Percentiles rank a stretch among this genome's conserved stretches.
Evolutionary conservation across 2,888 invertebrate species (phyloP).

Genomic region (Alviniconcha strummeri): DNA sequence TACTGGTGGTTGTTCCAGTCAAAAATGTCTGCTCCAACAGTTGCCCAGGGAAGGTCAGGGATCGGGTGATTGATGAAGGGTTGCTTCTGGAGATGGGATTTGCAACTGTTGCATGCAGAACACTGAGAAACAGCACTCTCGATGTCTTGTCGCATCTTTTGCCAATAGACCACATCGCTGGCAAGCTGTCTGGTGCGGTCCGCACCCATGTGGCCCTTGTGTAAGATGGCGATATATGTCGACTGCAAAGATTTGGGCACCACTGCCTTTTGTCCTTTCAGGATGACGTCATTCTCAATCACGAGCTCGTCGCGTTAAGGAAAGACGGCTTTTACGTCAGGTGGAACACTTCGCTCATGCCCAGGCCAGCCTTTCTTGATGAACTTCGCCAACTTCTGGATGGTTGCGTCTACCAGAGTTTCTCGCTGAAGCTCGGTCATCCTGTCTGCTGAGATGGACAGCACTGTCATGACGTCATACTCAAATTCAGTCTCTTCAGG

Average conservation of each 20-base stretch:
- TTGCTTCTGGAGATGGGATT: background rate
- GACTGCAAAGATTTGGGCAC: background rate
- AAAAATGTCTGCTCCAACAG: background rate
- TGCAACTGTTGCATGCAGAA: slow-evolving; percentile 8
- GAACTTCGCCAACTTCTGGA: slow-evolving; percentile 22
- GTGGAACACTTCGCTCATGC: background rate
- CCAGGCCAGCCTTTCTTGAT: slow-evolving; percentile 36
- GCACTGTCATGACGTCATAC: slow-evolving; percentile 13
- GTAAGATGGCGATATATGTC: background rate
- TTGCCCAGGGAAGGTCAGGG: slow-evolving; percentile 11
- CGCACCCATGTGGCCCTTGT: background rate
- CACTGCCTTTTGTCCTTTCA: slow-evolving; percentile 11
- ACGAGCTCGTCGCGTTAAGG: slow-evolving; percentile 25
- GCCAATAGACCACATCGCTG: background rate
- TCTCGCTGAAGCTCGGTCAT: slow-evolving; percentile 22
- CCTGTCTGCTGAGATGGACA: slow-evolving; percentile 18
- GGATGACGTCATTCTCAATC: slow-evolving; percentile 14
- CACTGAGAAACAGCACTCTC: slow-evolving; percentile 7
- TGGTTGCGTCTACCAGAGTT: slow-evolving; percentile 25
- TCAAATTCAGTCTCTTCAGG: slow-evolving; percentile 26
- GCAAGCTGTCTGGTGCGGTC: background rate
- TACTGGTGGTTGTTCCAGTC: slow-evolving; percentile 8
- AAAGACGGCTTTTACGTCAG: slow-evolving; percentile 29
- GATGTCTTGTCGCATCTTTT: slow-evolving; percentile 13
- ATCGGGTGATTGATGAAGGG: slow-evolving; percentile 4